Evolutionary conservation across 2,113 vertebrate species (phyloP), one percentile per base, ranked within the genome.

Genomic region (Lontra canadensis): DNA sequence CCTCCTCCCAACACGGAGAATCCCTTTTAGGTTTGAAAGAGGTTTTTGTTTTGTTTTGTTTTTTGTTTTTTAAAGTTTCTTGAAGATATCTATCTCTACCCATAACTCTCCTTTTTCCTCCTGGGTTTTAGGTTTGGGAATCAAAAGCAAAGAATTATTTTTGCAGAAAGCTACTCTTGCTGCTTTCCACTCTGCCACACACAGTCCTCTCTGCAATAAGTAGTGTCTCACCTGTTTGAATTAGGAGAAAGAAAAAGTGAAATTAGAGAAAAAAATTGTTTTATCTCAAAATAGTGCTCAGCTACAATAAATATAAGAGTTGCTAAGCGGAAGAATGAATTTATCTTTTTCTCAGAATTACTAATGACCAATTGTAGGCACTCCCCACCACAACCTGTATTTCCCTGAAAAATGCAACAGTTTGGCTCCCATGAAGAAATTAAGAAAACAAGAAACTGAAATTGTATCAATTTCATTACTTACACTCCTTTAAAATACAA

Each of bases 401-500:
- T 96, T 98, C 90, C 85, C 74, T 82, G 11, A 90, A 97, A 96
- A 97, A 42, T 86, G 63, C 74, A 97, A 79, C 44, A 44, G 25
- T 69, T 94, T 92, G 93, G 31, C 86, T 98, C 94, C 94, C 55
- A 49, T 97, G 74, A 95, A 97, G 88, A 98, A 93, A 97, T 97
- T 92, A 82, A 93, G 78, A 87, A 98, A 98, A 96, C 31, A 91
- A 81, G 73, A 74, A 96, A 94, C 83, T 97, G 80, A 98, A 97
- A 65, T 93, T 81, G 25, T 96, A 95, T 97, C 88, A 98, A 95
- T 97, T 98, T 98, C 97, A 98, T 98, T 98, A 96, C 97, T 96
- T 97, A 96, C 86, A 95, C 98, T 98, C 98, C 94, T 98, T 98
- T 98, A 98, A 98, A 98, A 98, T 95, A 98, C 0, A 88, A 88